Base-by-base conservation (phyloP, 2,113 vertebrate species). In the Neolamprologus kungweensis region DNA sequence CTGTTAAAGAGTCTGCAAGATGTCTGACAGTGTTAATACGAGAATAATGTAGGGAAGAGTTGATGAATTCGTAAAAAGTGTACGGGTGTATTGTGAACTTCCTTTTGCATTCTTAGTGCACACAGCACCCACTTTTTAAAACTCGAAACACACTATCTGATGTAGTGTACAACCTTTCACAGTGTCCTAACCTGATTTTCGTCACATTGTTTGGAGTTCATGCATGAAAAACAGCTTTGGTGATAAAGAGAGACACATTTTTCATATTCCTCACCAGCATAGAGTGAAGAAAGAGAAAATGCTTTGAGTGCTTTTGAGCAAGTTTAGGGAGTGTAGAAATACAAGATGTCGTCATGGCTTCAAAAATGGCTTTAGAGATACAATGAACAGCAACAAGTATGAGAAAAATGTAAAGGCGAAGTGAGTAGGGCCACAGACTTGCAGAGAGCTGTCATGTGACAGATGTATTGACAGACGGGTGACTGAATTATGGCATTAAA, bases 151-250 rank as follows among this genome's bases (percentile, higher is more conserved):
- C 13, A 45, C 65, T 16, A 26, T 73, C 3, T 45, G 21, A 6
- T 45, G 40, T 17, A 26, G 37, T 45, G 68, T 0, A 10, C 40
- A 45, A 26, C 21, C 68, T 73, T 42, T 16, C 13, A 73, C 68
- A 73, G 37, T 2, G 13, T 16, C 65, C 65, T 40, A 73, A 73
- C 21, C 68, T 45, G 37, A 45, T 45, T 73, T 17, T 26, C 0
- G 3, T 40, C 5, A 26, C 37, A 73, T 73, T 73, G n/a, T 73
- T 73, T 23, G 65, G 65, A 16, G 35, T 71, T 71, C 12, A 42
- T 40, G 63, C 35, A 23, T 71, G 63, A 71, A 71, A 40, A 71
- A 71, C 63, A 2, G 65, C n/a, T 73, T 45, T 73, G 37, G 68
- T 0, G 37, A 73, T 26, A 73, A 73, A 45, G 37, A 17, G 8